Evolutionary conservation across 2,888 invertebrate species (phyloP).

Genomic region (Drosophila emarginata): DNA sequence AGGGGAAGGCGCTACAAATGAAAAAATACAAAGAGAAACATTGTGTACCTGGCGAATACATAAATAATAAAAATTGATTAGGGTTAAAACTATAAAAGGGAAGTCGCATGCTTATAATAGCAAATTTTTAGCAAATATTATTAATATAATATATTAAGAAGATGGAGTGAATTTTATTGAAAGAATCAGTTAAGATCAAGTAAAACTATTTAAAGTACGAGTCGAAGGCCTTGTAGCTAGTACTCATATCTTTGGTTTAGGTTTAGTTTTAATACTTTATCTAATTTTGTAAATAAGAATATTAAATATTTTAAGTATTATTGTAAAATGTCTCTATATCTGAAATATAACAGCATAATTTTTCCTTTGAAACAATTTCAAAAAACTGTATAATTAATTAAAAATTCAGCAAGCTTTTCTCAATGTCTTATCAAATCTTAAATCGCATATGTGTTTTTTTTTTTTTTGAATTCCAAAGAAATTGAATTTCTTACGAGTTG

Average conservation of each 20-base stretch:
- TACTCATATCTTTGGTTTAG: no score
- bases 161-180: background rate
- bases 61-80: constrained; percentile 3
- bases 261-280: no score
- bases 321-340: no score
- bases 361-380: no score
- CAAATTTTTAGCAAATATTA: no score
- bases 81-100: background rate
- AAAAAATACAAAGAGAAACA: background rate
- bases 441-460: background rate
- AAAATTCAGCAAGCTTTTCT: background rate
- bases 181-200: background rate
- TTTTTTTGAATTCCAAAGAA: background rate
- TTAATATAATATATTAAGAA: no score
- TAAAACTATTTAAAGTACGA: background rate
- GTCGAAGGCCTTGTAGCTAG: no score
- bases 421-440: background rate
- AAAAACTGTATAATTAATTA: background rate
- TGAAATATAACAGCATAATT: no score
- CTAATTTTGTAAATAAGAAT: no score
- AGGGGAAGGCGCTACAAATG: background rate
- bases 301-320: no score
- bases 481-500: background rate
- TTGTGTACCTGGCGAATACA: background rate
- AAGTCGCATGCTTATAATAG: no score